phyloP scores from a whole-genome alignment of 2,113 vertebrate genomes.

The Leiothrix lutea region DNA sequence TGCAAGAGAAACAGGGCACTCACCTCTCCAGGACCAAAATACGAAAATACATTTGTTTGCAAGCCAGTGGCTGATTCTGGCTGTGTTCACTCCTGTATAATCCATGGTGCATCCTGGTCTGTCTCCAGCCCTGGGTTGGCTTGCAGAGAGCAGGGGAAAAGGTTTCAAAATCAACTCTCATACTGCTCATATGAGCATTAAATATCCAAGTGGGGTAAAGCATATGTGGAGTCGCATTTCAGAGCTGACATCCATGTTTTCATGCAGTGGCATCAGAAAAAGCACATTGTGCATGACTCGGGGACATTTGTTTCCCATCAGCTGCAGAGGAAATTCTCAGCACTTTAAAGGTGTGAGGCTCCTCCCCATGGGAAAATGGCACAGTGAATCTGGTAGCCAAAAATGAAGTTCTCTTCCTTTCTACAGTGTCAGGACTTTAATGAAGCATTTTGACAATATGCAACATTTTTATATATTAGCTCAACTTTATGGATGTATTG shows the following conservation, averaged over 20 bases:
- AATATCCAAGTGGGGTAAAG: background rate
- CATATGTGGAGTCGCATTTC: background rate
- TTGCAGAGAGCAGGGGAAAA: background rate
- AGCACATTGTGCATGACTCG: background rate
- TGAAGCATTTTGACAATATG: background rate
- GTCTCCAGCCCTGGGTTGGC: background rate
- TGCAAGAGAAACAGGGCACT: background rate
- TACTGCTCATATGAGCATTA: background rate
- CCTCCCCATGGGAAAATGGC: background rate
- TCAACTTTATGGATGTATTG: background rate
- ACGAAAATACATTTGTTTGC: background rate
- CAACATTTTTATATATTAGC: background rate
- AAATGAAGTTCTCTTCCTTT: background rate
- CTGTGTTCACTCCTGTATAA: background rate
- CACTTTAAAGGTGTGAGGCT: background rate
- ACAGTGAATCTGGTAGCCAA: background rate
- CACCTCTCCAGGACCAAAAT: background rate
- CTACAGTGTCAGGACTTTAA: background rate
- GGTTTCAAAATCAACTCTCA: background rate
- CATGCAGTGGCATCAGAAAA: background rate
- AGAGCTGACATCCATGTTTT: background rate
- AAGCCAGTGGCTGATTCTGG: background rate
- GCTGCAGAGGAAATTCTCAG: background rate
- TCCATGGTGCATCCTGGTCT: background rate
- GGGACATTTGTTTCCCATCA: conserved; percentile 22